Evolutionary conservation across 2,113 vertebrate genomes (phyloP).

Genomic region (Indicator maculatus): DNA sequence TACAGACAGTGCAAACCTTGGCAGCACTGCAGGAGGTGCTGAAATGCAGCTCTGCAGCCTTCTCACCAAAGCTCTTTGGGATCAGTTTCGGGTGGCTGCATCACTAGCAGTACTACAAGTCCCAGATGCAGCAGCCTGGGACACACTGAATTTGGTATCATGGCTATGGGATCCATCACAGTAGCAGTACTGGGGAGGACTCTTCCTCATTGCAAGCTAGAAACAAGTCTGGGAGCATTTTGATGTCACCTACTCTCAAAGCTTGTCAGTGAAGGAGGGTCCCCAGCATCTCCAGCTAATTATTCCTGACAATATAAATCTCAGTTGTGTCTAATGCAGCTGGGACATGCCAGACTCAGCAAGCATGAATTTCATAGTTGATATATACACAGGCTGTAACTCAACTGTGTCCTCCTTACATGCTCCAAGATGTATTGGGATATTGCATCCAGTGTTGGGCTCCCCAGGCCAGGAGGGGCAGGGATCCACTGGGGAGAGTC

Average conservation of each 20-base stretch:
- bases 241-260: not conserved
- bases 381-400: not conserved
- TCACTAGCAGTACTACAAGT: not conserved
- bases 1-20: not conserved
- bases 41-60: not conserved
- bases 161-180: not conserved
- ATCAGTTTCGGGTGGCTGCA: not conserved
- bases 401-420: not conserved
- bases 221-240: not conserved
- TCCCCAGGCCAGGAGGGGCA: too few species aligned
- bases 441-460: too few species aligned
- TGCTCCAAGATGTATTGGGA: not conserved
- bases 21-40: not conserved
- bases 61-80: not conserved
- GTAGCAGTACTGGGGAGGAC: fast-evolving
- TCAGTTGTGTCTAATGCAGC: not conserved
- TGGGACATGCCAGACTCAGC: not conserved
- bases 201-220: not conserved
- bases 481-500: too few species aligned
- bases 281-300: not conserved
- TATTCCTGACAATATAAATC: not conserved
- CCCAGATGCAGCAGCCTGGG: not conserved
- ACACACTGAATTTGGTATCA: not conserved
- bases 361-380: not conserved
- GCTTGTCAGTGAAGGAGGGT: not conserved